Base-by-base conservation (phyloP, 2,888 invertebrate genomes). In the Cataglyphis rosenhaueri region DNA sequence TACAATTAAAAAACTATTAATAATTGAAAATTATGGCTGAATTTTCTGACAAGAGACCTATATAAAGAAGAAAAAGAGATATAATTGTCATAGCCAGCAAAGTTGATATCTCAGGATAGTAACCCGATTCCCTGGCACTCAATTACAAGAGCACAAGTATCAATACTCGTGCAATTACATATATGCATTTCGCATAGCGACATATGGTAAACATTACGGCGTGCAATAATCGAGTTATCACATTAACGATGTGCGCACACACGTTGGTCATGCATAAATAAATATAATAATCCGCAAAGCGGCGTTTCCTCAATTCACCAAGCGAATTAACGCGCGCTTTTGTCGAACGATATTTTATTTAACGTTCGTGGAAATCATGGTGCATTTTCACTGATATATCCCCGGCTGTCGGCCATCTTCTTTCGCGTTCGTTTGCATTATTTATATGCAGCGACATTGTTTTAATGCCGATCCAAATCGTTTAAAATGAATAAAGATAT, bases 251-350 rank as follows among this genome's bases (percentile, higher is more conserved):
- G 55, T 59, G 35, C 18, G 48, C 38, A 65, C 52, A 64, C 75
- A 65, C 59, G 21, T 18, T 35, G 78, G 59, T 68, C 68, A 70
- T 48, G 68, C 70, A 79, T 79, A 79, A 79, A 79, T 48, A 78
- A 78, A 78, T 68, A 59, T 68, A 78, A 68, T 78, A 78, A 78
- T 78, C 78, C 59, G 68, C 78, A 68, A 78, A 78, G 78, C 78
- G 78, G 78, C 59, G 29, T 21, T 48, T 44, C 78, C 78, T 79
- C 78, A 59, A 79, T 79, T 66, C 44, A 59, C 68, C 68, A 10
- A 38, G 59, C 21, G 44, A 79, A 70, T 79, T 79, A 79, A 70
- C 59, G 59, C 44, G 21, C 25, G 78, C 78, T 79, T 79, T 79
- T 68, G 78, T 68, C 44, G 44, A 32, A 59, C 68, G 35, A 79